These are phyloP conservation scores for Spondyliosoma cantharus DNA, from an alignment of 2,797 vertebrate species.

Conservation along the genomic window DNA sequence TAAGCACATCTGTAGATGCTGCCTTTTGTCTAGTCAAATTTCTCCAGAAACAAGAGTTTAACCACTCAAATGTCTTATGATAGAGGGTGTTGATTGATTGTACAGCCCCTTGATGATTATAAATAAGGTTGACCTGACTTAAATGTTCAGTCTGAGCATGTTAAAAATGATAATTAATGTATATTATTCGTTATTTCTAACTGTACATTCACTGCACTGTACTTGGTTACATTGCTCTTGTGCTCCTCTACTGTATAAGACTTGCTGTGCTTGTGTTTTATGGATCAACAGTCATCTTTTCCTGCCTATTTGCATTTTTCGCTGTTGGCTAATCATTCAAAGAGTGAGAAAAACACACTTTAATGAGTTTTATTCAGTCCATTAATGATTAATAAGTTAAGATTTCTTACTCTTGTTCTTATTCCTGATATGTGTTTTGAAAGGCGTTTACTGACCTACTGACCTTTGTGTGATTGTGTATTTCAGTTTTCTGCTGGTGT, in stretches of 20 bases:
- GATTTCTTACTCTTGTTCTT: slow-evolving; percentile 12
- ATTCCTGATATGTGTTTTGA: slow-evolving; percentile 16
- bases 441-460: slow-evolving; percentile 21
- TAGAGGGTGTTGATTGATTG: background rate
- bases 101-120: background rate
- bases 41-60: background rate
- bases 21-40: background rate
- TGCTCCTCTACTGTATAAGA: slow-evolving; percentile 4
- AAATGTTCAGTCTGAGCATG: background rate
- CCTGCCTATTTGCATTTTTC: slow-evolving; percentile 34
- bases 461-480: slow-evolving; percentile 35
- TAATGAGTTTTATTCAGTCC: slow-evolving; percentile 33
- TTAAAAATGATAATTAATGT: background rate
- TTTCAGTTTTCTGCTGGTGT: slow-evolving; percentile 96
- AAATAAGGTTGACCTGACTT: background rate
- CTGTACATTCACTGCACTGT: background rate
- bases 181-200: background rate
- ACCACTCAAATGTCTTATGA: background rate
- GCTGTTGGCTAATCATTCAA: slow-evolving; percentile 47
- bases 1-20: background rate
- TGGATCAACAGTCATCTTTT: slow-evolving; percentile 52
- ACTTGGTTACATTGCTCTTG: slow-evolving; percentile 2
- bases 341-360: slow-evolving; percentile 43
- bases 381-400: slow-evolving; percentile 18
- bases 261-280: slow-evolving; percentile 30